Evolutionary conservation across 2,888 invertebrate species (phyloP), one percentile per base, ranked within the genome.

Genomic region (Caradrina kadenii): DNA sequence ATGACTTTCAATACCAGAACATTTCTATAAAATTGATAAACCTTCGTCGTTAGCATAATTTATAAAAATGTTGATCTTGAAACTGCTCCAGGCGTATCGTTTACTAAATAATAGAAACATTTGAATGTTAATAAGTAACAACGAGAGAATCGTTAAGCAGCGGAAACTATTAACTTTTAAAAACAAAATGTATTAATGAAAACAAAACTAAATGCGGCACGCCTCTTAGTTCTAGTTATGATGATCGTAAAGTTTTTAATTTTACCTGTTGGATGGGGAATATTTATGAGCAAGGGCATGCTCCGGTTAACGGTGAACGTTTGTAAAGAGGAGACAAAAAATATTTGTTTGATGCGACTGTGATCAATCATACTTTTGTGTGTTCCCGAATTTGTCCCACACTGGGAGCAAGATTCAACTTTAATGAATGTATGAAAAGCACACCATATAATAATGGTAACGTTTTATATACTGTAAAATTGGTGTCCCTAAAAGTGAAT

Each of bases 31-130:
- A 73, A 63, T 71, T 68, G 63, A 73, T 67, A 58, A 63, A 66
- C 61, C 54, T 50, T 35, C 67, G 26, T 82, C 74, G 72, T 82
- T 82, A 83, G 66, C 67, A 67, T 72, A 71, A 60, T 52, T 61
- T 70, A 74, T 55, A 70, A 76, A 81, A 76, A 72, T 48, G 22
- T 52, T 69, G 72, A 65, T 74, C 66, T 15, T 21, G 52, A 67
- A 73, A 73, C 50, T 58, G 83, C 76, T 76, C 53, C 22, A 59
- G 75, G 71, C 80, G 65, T 69, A 71, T 63, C 73, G 60, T 67
- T 84, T 76, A 76, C 67, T 75, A 75, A 78, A 79, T 83, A 81
- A 86, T 85, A 78, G 82, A 86, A 83, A 79, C 73, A 83, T 87
- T 86, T 35, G 73, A 81, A 85, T 86, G 79, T 82, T 82, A 86